phyloP scores from a whole-genome alignment of 1,140 invertebrate genomes.

The Hyles vespertilio region DNA sequence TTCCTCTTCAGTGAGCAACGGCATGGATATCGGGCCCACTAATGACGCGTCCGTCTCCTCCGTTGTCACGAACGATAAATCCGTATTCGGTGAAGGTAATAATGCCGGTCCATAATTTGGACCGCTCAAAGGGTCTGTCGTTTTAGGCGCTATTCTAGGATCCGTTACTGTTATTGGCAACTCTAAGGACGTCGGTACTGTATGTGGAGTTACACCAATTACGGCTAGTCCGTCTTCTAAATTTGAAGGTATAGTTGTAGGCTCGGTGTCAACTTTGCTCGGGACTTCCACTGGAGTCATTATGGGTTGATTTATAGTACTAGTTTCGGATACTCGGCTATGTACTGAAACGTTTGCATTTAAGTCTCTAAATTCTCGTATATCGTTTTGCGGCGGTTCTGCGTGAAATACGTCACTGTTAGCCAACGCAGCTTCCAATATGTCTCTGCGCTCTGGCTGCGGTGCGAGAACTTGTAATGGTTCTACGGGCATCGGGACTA shows the following conservation, averaged over 20 bases:
- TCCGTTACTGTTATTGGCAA: conserved; percentile 83
- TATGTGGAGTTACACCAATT: conserved; percentile 75
- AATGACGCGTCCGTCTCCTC: conserved; percentile 36
- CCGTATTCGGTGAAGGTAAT: conserved; percentile 49
- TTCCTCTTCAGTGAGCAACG: conserved; percentile 58
- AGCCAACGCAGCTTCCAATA: conserved; percentile 84
- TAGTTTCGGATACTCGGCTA: conserved; percentile 82
- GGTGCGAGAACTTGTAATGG: conserved; percentile 35
- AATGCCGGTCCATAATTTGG: conserved; percentile 43
- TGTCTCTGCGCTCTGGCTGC: conserved; percentile 78
- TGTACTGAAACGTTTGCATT: conserved; percentile 70
- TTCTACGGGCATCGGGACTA: conserved; percentile 72
- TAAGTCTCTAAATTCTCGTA: conserved; percentile 74
- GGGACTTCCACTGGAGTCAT: conserved; percentile 87
- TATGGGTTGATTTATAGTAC: conserved; percentile 84
- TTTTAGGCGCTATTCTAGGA: conserved; percentile 78
- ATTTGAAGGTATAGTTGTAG: conserved; percentile 57
- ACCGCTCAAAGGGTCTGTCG: conserved; percentile 46
- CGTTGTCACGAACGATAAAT: conserved; percentile 39
- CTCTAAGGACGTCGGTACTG: conserved; percentile 79
- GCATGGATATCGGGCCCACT: conserved; percentile 55
- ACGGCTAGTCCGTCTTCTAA: conserved; percentile 76
- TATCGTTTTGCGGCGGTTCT: conserved; percentile 71
- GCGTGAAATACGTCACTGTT: conserved; percentile 85
- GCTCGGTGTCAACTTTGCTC: conserved; percentile 72